Evolutionary conservation across 2,113 vertebrate genomes (phyloP).

Genomic region (Cairina moschata): DNA sequence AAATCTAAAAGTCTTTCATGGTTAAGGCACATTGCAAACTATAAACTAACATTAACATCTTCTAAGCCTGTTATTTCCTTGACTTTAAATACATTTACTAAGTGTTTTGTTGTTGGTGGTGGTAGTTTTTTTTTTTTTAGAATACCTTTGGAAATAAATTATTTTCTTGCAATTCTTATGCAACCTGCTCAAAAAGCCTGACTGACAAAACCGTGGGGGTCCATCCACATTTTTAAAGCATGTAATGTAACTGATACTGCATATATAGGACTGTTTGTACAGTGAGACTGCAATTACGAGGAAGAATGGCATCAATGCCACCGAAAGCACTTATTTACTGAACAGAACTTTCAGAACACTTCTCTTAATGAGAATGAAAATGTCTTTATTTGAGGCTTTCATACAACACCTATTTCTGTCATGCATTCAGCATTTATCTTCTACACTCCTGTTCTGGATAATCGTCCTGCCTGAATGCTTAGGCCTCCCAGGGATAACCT

Average conservation of each 20-base stretch:
- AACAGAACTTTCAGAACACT: neutral
- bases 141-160: neutral
- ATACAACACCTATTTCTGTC: neutral
- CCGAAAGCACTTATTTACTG: neutral
- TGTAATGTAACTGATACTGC: neutral
- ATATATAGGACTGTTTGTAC: neutral
- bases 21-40: neutral
- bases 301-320: neutral
- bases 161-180: neutral
- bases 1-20: neutral
- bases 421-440: neutral
- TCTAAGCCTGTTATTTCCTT: neutral
- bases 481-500: constrained; percentile 23
- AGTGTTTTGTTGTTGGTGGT: too few species aligned
- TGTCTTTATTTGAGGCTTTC: neutral
- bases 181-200: neutral
- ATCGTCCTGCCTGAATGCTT: neutral
- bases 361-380: neutral
- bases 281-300: neutral
- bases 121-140: neutral
- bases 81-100: neutral
- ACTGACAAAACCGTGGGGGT: neutral
- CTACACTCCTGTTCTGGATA: neutral
- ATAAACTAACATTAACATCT: neutral
- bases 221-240: neutral